Evolutionary conservation across 1,140 invertebrate species (phyloP).

Genomic region (Contarinia nasturtii): DNA sequence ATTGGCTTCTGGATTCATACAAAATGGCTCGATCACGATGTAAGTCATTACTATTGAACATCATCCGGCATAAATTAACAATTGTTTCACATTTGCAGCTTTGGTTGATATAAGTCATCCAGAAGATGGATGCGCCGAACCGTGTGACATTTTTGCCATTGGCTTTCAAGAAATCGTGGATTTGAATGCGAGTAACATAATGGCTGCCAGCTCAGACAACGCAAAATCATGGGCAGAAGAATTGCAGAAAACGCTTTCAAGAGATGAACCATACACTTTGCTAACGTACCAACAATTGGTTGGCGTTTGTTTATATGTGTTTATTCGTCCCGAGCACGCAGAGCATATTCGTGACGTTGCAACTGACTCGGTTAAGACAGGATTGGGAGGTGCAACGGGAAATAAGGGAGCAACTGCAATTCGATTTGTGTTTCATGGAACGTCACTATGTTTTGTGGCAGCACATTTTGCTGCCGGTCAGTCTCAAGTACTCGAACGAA

Average conservation of each 20-base stretch:
- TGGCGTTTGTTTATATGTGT: conserved; percentile 93
- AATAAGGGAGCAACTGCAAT: conserved; percentile 97
- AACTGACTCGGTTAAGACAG: conserved; percentile 92
- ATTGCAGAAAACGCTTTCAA: conserved; percentile 75
- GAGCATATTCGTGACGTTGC: conserved; percentile 81
- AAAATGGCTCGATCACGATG: conserved; percentile 17
- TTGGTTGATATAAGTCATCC: conserved; percentile 27
- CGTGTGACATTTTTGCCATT: conserved; percentile 87
- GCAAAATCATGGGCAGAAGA: conserved; percentile 91
- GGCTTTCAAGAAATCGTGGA: conserved; percentile 99
- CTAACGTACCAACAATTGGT: conserved; percentile 93
- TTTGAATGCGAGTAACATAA: conserved; percentile 94
- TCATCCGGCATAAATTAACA: too few relatives aligned
- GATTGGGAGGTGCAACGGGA: conserved; percentile 82
- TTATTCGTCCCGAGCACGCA: conserved; percentile 71
- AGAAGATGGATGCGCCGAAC: conserved; percentile 29
- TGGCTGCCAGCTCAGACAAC: conserved; percentile 92
- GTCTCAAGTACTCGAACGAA: conserved; percentile 84
- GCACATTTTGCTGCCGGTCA: conserved; percentile 98
- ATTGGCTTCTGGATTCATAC: conserved; percentile 82
- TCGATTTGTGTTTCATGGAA: conserved; percentile 74
- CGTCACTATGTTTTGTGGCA: conserved; percentile 93
- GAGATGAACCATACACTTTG: conserved; percentile 72
- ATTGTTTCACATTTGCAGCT: conserved; percentile 5
- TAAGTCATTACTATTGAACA: neutral